Base-by-base conservation (phyloP, 2,797 vertebrate genomes). In the Falco columbarius region DNA sequence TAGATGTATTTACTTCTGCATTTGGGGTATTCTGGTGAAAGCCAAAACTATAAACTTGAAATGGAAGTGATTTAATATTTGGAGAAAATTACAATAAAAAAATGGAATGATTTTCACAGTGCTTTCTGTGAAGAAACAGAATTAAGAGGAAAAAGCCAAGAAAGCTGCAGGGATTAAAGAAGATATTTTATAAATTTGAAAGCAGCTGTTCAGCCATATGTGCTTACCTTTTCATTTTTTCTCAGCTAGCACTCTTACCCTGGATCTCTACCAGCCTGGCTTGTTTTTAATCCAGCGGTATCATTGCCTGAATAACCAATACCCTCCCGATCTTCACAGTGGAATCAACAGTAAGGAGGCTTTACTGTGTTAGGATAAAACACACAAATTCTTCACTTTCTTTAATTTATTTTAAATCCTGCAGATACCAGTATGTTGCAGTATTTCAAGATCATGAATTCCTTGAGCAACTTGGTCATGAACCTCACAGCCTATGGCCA, bases 141-240 rank as follows among this genome's bases (percentile, higher is more conserved):
- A 97, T 97, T 98, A 98, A 90, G 94, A 92, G 86, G 91, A 92
- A 97, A 97, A 98, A 97, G 87, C 90, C 95, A 95, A 96, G 95
- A 97, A 98, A 97, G 96, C 97, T 97, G 92, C 76, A 68, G 97
- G 97, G 98, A 98, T 98, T 98, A 98, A 97, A 97, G 89, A 96
- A 98, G 97, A 96, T 98, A 97, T 98, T 98, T 96, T 97, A 96
- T 95, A 98, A 98, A 97, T 98, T 97, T 97, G 94, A 97, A 98
- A 98, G 97, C 98, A 98, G 97, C 97, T 98, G 98, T 98, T 98
- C 91, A 86, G 66, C 97, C 98, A 97, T 98, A 97, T 98, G 98
- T 97, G 96, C 97, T 97, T 98, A 98, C 97, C 97, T 98, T 96
- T 97, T 93, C 94, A 91, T 97, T 97, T 97, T 95, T 98, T 92